Conservation (phyloP, 2,113 vertebrate genomes). For the Urocitellus parryii region DNA sequence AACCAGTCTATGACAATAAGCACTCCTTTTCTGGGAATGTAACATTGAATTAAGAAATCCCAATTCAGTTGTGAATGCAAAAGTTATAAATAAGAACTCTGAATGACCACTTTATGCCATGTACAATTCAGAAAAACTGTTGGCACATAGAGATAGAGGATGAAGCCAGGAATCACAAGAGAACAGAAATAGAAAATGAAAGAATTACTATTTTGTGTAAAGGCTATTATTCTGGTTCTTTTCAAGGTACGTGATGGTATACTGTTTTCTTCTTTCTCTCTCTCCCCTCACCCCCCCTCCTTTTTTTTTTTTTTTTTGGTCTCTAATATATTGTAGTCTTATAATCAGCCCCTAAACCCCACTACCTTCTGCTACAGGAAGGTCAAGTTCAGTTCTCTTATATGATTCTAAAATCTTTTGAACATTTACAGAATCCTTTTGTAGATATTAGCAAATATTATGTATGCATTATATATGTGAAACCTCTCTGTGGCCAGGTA, state of each 20-base stretch:
- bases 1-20: background rate
- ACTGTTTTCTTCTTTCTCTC: background rate
- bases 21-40: background rate
- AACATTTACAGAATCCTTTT: background rate
- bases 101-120: background rate
- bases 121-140: background rate
- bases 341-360: background rate
- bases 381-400: background rate
- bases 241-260: background rate
- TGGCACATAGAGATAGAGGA: background rate
- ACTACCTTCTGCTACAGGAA: background rate
- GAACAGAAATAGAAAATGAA: background rate
- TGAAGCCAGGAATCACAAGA: background rate
- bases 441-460: background rate
- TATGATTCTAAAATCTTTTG: background rate
- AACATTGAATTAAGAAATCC: slow-evolving; percentile 27
- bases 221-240: background rate
- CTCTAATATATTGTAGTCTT: background rate
- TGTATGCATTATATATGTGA: background rate
- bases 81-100: background rate
- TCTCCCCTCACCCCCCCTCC: accelerated
- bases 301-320: background rate
- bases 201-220: background rate
- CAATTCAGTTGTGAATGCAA: background rate
- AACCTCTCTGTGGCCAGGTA: background rate